phyloP scores from a whole-genome alignment of 2,888 invertebrate species.

The Drosophila suboccidentalis region DNA sequence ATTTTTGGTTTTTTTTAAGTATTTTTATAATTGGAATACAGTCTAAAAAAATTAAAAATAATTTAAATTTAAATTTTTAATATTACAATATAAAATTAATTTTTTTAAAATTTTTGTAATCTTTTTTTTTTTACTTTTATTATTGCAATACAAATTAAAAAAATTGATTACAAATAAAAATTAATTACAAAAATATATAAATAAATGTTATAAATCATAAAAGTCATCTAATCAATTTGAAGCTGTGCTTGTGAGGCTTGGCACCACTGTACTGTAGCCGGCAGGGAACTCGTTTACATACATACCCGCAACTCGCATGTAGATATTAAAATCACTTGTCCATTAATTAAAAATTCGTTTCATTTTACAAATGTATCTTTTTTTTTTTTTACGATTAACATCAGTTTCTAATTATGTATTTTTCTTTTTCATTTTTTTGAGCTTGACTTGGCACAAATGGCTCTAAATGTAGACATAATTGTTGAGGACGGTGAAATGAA shows the following conservation, averaged over 20 bases:
- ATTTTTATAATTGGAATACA: not conserved
- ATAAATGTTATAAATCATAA: not conserved
- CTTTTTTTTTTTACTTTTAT: not conserved
- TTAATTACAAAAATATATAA: not conserved
- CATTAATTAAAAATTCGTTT: conserved; percentile 19
- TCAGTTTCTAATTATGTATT: conserved; percentile 13
- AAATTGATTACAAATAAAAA: not conserved
- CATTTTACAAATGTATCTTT: not conserved
- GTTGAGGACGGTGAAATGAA: not conserved
- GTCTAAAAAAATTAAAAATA: not conserved
- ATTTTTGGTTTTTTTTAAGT: too few species aligned
- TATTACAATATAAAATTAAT: not conserved
- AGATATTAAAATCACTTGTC: conserved; percentile 12
- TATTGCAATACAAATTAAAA: not conserved
- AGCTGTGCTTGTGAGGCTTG: not conserved
- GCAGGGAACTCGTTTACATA: conserved; percentile 24
- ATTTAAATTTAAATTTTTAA: not conserved
- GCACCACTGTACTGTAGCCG: conserved; percentile 34
- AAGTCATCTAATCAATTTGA: not conserved
- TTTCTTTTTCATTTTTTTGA: not conserved
- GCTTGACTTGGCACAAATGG: conserved; percentile 19
- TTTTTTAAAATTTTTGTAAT: too few species aligned
- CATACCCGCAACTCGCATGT: not conserved
- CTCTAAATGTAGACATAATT: conserved; percentile 1
- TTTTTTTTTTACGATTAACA: conserved; percentile 9